phyloP scores from a whole-genome alignment of 2,888 invertebrate species.

The Leucophora obtusa region DNA sequence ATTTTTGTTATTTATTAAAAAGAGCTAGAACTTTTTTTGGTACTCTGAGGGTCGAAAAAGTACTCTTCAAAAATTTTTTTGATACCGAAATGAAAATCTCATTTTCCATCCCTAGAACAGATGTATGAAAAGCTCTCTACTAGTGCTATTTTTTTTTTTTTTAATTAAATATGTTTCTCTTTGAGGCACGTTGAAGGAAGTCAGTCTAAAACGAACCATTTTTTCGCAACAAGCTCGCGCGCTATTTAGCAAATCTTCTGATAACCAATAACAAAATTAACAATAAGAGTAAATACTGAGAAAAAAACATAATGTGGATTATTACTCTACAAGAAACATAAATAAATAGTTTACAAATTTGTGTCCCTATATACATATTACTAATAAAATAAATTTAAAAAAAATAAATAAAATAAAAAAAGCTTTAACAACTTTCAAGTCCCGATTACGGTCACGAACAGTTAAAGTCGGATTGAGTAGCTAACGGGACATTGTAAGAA shows the following conservation, averaged over 20 bases:
- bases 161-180: slow-evolving; percentile 23
- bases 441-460: no score
- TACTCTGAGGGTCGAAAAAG: no score
- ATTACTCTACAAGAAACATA: slow-evolving; percentile 40
- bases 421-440: no score
- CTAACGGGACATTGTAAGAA: no score
- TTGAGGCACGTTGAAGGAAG: slow-evolving; percentile 61
- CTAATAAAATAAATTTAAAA: neutral
- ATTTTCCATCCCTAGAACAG: no score
- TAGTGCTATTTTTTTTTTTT: neutral
- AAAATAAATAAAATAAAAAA: no score
- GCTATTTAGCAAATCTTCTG: slow-evolving; percentile 40
- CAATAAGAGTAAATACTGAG: slow-evolving; percentile 5
- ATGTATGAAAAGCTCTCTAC: slow-evolving; percentile 37
- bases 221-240: slow-evolving; percentile 77
- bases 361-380: no score
- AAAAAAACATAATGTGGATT: neutral
- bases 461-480: no score
- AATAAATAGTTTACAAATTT: slow-evolving; percentile 6
- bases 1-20: no score
- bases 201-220: slow-evolving; percentile 77
- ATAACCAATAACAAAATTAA: slow-evolving; percentile 13
- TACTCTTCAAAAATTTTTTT: no score
- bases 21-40: no score
- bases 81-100: no score